phyloP scores from a whole-genome alignment of 2,797 vertebrate species.

The Coregonus sp. region DNA sequence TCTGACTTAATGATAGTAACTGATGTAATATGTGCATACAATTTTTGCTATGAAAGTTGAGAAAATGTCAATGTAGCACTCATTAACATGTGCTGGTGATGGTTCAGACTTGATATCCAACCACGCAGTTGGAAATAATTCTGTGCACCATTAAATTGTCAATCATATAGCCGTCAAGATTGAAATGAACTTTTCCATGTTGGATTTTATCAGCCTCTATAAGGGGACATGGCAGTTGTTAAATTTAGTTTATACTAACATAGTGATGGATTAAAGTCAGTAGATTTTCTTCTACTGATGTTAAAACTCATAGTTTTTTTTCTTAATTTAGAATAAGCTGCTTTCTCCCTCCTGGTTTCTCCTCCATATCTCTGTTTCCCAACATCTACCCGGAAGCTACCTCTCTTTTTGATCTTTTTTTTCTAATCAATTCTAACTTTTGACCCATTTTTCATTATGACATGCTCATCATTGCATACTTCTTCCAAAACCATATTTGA shows the following conservation, averaged over 20 bases:
- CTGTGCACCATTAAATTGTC: not conserved
- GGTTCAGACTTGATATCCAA: not conserved
- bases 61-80: not conserved
- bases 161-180: not conserved
- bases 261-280: not conserved
- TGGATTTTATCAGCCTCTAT: not conserved
- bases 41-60: not conserved
- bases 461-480: not conserved
- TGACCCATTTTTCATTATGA: slow-evolving; percentile 8
- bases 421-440: not conserved
- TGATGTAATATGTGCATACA: not conserved
- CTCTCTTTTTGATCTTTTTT: slow-evolving; percentile 9
- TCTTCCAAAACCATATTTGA: not conserved
- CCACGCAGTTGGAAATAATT: not conserved
- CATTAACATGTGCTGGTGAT: not conserved
- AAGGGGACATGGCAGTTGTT: not conserved
- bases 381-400: slow-evolving; percentile 16
- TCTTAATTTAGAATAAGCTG: not conserved
- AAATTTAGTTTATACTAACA: not conserved
- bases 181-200: not conserved
- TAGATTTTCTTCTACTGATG: not conserved
- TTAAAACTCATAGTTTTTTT: not conserved
- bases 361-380: not conserved
- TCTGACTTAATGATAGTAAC: not conserved
- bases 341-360: not conserved